Evolutionary conservation across 2,888 invertebrate genomes (phyloP).

Genomic region (Rotaria macrura): DNA sequence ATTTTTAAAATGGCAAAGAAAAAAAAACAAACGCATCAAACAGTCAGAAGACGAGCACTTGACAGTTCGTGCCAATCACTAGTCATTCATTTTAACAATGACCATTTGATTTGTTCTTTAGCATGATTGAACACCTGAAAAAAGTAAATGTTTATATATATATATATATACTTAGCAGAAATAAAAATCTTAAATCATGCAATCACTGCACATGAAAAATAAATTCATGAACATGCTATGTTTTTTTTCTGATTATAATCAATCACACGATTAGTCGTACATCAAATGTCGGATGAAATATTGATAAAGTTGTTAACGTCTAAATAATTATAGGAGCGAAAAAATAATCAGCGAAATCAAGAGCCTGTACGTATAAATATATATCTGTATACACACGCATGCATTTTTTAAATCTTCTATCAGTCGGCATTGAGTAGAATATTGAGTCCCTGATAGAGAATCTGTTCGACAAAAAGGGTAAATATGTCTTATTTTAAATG

Average conservation of each 20-base stretch:
- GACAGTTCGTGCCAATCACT: neutral
- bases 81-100: constrained; percentile 67
- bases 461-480: neutral
- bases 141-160: too few species aligned
- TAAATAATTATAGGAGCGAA: neutral
- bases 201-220: neutral
- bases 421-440: neutral
- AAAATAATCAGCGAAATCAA: neutral
- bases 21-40: neutral
- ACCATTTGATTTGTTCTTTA: constrained; percentile 96
- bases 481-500: neutral
- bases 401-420: neutral
- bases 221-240: too few species aligned
- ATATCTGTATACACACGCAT: neutral
- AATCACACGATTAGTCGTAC: neutral
- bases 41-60: neutral
- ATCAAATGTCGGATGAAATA: neutral
- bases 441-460: neutral
- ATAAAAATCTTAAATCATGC: neutral
- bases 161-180: neutral
- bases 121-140: constrained; percentile 86
- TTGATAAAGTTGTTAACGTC: neutral
- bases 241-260: too few species aligned
- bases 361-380: too few species aligned
- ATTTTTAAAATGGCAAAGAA: neutral